Base-by-base conservation (phyloP, 2,113 vertebrate genomes). In the Dromaius novaehollandiae region DNA sequence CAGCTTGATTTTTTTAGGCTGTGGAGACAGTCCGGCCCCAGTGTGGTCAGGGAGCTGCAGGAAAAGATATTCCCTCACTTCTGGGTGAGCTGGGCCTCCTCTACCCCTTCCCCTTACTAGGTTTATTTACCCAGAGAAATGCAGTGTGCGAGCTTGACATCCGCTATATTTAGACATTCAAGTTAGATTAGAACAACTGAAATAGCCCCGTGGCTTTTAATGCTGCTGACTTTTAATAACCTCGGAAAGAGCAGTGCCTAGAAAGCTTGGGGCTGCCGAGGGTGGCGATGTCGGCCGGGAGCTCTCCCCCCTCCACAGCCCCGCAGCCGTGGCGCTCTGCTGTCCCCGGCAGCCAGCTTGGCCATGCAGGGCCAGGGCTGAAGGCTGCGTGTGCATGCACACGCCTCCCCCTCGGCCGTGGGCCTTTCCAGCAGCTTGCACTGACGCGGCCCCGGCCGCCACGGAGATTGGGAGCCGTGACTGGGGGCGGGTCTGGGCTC, bases 401-500 rank as follows among this genome's bases (percentile, higher is more conserved):
- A 21, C 28, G 10, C 80, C 42, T 50, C 64, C 83, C 40, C 36
- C 36, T 61, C 15, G 9, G 9, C 20, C 20, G 9, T 34, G 25
- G 9, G 63, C 70, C 77, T 70, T 30, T 53, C 24, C 28, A 13
- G 48, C 36, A 32, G 69, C 46, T 61, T 58, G 26, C 53, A 13
- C 76, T 76, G 83, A 56, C 86, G 51, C 86, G 65, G n/a, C 19
- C 77, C 81, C 46, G 42, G 61, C 61, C 4, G 64, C 75, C 69
- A 55, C 76, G 66, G 51, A 90, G 96, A 96, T 95, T 96, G 97
- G 97, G 86, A 92, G 94, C 66, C 7, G 9, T 9, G 3, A 4
- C 32, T 34, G 90, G 96, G 91, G 94, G 96, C 95, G 96, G 97
- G 50, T n/a, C 87, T 36, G 83, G 28, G 16, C 28, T 89, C 58